These are phyloP conservation scores for Pyrocoelia pectoralis DNA, from an alignment of 2,888 invertebrate genomes.

Conservation along the genomic window DNA sequence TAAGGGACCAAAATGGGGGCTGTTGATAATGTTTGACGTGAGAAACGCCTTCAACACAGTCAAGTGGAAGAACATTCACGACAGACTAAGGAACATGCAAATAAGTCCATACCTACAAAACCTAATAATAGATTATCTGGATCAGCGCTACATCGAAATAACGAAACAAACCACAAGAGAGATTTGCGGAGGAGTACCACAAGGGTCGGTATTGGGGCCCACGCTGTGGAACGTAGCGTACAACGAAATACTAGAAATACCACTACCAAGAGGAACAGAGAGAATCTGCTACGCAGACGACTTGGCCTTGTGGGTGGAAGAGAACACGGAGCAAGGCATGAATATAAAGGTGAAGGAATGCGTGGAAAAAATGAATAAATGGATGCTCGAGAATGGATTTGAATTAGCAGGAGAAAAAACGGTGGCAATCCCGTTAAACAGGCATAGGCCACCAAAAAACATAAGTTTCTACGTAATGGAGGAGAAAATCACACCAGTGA, in stretches of 20 bases:
- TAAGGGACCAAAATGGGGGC: no score
- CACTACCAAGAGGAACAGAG: neutral
- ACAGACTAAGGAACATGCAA: no score
- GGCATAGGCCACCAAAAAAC: neutral
- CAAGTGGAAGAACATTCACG: no score
- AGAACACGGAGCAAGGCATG: neutral
- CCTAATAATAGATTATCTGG: no score
- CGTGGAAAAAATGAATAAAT: neutral
- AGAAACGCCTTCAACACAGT: no score
- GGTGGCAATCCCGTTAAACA: no score
- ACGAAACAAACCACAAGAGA: no score
- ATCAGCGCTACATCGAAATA: no score
- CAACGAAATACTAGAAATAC: neutral
- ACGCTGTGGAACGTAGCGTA: neutral
- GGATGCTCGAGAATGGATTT: neutral
- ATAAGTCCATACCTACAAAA: no score
- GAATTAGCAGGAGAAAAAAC: neutral
- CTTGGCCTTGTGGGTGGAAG: neutral
- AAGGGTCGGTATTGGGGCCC: slow-evolving; percentile 2
- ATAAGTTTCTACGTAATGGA: no score
- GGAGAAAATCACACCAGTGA: neutral
- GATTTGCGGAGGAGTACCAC: neutral
- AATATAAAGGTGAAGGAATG: neutral
- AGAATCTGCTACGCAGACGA: neutral
- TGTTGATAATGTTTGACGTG: no score